Evolutionary conservation across 2,113 vertebrate genomes (phyloP), one percentile per base, ranked within the genome.

Genomic region (Podiceps cristatus): DNA sequence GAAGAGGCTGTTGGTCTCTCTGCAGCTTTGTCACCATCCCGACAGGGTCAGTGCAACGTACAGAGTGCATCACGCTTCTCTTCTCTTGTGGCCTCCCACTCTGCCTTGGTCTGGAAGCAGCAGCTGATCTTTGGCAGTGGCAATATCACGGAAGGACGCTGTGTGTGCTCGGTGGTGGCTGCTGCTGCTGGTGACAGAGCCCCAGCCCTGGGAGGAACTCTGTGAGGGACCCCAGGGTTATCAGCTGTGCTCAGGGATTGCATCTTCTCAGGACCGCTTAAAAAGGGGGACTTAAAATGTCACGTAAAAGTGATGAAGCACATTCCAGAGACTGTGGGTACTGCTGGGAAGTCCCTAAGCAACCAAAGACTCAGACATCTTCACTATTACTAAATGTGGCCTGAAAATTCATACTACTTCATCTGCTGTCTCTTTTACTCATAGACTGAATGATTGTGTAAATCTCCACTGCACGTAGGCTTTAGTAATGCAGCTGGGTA

Each of bases 261-360:
- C 0, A 1, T 82, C 45, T 28, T 86, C 4, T 44, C 0, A 0
- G 44, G 20, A 9, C 29, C 4, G 0, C 37, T 42, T 68, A 9
- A 68, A 64, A 75, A 67, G 27, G 2, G 3, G 13, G 31, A 35
- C 28, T 69, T 74, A 13, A 86, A 77, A 87, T 79, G 63, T n/a
- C 58, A 45, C 0, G 0, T 45, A 85, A 71, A 82, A 78, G 33
- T 29, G 86, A 45, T 13, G 15, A 90, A 60, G 62, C 3, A 0
- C 0, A 0, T 92, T 92, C 49, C 67, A 56, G 78, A 44, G 44
- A 22, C 22, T 73, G 35, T 35, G 75, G 40, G 44, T 82, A 27
- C 31, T 64, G n/a, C 62, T 88, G 87, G 66, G 33, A 68, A 91
- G 45, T 71, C 85, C 52, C 92, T 80, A 92, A 87, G 16, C 45